phyloP scores from a whole-genome alignment of 2,797 vertebrate genomes.

The Semotilus atromaculatus region DNA sequence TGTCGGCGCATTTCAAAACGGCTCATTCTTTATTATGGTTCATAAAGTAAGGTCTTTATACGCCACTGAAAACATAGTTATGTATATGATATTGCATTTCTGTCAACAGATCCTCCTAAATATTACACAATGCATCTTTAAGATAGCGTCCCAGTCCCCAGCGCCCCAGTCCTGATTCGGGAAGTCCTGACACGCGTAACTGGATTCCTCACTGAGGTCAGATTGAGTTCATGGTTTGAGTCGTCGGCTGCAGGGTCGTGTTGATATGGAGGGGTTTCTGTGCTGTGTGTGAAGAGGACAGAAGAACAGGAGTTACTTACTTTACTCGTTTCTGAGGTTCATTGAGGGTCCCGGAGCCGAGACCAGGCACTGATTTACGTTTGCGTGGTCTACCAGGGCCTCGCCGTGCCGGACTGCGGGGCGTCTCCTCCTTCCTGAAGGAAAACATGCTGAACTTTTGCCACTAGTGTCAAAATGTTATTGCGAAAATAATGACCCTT shows the following conservation, averaged over 20 bases:
- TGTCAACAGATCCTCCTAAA: too few relatives aligned
- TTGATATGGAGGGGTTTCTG: slow-evolving; percentile 63
- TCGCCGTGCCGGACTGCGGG: slow-evolving; percentile 89
- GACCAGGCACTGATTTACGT: slow-evolving; percentile 78
- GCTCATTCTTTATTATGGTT: too few relatives aligned
- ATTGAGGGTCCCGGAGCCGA: slow-evolving; percentile 69
- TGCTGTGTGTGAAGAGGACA: slow-evolving; percentile 12
- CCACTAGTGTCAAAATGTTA: neutral
- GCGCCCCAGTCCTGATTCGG: slow-evolving; percentile 59
- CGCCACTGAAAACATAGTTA: too few relatives aligned
- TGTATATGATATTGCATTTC: too few relatives aligned
- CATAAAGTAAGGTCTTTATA: too few relatives aligned
- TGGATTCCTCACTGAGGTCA: slow-evolving; percentile 65
- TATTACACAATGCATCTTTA: neutral
- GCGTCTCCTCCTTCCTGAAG: slow-evolving; percentile 90
- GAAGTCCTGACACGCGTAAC: slow-evolving; percentile 62
- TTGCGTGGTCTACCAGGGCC: slow-evolving; percentile 94
- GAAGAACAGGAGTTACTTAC: slow-evolving; percentile 77
- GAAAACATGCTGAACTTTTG: slow-evolving; percentile 34
- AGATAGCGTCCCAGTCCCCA: too few relatives aligned
- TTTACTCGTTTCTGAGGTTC: slow-evolving; percentile 86
- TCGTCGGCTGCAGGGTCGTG: slow-evolving; percentile 54
- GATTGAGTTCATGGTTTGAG: slow-evolving; percentile 65
- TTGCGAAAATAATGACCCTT: neutral
- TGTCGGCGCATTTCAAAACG: too few relatives aligned